Evolutionary conservation across 2,888 invertebrate species (phyloP).

Genomic region (Ectemnius lituratus): DNA sequence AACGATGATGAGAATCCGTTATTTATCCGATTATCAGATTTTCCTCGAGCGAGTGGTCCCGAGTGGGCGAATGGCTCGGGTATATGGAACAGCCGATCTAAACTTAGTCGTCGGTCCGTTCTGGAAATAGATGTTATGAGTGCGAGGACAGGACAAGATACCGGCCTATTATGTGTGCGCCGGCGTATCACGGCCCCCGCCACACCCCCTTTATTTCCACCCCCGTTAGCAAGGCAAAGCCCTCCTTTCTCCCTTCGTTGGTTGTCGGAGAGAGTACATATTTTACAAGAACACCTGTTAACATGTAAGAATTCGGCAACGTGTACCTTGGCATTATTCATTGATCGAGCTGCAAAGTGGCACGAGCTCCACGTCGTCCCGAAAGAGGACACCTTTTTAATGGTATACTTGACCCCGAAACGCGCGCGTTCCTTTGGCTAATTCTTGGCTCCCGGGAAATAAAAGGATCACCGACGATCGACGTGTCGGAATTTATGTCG

Average conservation of each 20-base stretch:
- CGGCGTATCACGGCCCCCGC: constrained; percentile 25
- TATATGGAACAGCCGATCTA: constrained; percentile 77
- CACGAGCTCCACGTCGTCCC: too few species aligned
- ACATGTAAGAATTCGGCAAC: neutral
- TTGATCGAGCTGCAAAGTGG: neutral
- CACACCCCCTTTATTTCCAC: neutral
- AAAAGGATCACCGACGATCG: too few species aligned
- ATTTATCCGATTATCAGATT: constrained; percentile 68
- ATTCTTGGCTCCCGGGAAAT: too few species aligned
- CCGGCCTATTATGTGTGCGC: constrained; percentile 61
- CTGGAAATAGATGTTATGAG: constrained; percentile 78
- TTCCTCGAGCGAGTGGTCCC: constrained; percentile 62
- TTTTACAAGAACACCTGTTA: neutral
- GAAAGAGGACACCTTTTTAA: too few species aligned
- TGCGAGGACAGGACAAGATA: constrained; percentile 78
- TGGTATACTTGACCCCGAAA: too few species aligned
- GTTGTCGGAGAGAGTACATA: too few species aligned
- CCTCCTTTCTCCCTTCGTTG: too few species aligned
- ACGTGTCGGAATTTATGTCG: too few species aligned
- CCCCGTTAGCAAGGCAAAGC: neutral
- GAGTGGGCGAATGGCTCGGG: constrained; percentile 72
- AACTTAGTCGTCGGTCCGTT: constrained; percentile 76
- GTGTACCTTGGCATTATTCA: constrained; percentile 1
- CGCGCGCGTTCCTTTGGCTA: constrained; percentile 4
- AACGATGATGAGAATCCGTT: constrained; percentile 39